Evolutionary conservation across 2,113 vertebrate species (phyloP).

Genomic region (Macrotis lagotis): DNA sequence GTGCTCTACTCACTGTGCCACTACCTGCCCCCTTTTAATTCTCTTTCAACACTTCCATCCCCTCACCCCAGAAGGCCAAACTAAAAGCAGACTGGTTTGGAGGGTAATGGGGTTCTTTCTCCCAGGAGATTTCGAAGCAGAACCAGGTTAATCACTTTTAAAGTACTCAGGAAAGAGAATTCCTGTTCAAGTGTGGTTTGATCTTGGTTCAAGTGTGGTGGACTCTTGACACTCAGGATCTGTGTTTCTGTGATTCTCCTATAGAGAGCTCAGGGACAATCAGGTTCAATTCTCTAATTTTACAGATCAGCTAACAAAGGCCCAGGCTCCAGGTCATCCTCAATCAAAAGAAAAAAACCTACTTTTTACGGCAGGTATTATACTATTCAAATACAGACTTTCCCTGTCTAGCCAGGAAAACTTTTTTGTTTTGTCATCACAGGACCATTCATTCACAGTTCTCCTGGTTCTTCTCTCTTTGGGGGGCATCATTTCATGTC

Average conservation of each 20-base stretch:
- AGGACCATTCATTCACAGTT: neutral
- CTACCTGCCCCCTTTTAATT: neutral
- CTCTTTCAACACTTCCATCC: neutral
- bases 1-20: too few relatives aligned
- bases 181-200: neutral
- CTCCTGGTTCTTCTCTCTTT: too few relatives aligned
- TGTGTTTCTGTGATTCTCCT: neutral
- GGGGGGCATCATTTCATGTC: too few relatives aligned
- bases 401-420: neutral
- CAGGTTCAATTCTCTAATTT: neutral
- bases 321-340: neutral
- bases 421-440: neutral
- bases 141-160: neutral
- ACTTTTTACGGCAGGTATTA: neutral
- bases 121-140: neutral
- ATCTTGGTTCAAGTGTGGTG: too few relatives aligned
- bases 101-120: neutral
- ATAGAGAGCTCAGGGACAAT: neutral
- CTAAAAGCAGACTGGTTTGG: neutral
- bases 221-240: neutral
- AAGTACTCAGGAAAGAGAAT: neutral
- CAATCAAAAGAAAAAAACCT: too few relatives aligned
- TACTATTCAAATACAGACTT: neutral
- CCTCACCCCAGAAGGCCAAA: neutral
- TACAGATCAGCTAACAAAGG: neutral